A percentile compares a stretch with the other conserved stretches of the same genome.
These are phyloP conservation scores for Aphelocoma coerulescens DNA, from an alignment of 2,113 vertebrate genomes.

Conservation along the genomic window DNA sequence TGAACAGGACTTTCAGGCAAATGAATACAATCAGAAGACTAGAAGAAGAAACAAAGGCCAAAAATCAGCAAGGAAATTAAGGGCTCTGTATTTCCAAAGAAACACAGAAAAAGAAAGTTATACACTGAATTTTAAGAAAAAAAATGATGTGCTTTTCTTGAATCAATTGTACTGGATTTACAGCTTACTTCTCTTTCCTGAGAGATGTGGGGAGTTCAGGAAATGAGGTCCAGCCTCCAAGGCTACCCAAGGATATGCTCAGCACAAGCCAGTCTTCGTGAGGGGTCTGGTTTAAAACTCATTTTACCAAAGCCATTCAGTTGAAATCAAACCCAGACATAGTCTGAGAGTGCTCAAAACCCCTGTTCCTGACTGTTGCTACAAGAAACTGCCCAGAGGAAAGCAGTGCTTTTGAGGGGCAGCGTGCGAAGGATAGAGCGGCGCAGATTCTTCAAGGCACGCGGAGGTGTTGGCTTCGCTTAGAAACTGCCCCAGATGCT, in stretches of 20 bases:
- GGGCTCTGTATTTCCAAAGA: background rate
- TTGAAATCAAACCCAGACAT: background rate
- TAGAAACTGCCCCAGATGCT: background rate
- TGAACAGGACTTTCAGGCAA: background rate
- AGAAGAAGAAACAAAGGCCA: background rate
- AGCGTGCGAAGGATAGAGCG: rapidly evolving
- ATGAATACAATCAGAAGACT: background rate
- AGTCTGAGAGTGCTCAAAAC: background rate
- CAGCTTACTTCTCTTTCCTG: background rate
- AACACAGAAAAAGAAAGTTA: background rate
- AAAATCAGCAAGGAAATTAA: background rate
- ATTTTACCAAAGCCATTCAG: background rate
- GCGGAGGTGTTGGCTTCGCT: background rate
- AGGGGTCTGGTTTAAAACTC: background rate
- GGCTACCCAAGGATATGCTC: background rate
- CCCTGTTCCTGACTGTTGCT: background rate
- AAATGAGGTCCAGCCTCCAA: background rate
- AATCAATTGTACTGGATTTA: background rate
- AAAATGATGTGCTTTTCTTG: background rate
- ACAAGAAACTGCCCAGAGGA: background rate
- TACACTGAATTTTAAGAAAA: background rate
- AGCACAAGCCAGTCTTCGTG: rapidly evolving
- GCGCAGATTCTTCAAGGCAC: rapidly evolving
- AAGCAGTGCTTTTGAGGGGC: background rate
- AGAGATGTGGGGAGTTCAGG: rapidly evolving